Conservation (phyloP, 2,113 vertebrate genomes). For the Cololabis saira region DNA sequence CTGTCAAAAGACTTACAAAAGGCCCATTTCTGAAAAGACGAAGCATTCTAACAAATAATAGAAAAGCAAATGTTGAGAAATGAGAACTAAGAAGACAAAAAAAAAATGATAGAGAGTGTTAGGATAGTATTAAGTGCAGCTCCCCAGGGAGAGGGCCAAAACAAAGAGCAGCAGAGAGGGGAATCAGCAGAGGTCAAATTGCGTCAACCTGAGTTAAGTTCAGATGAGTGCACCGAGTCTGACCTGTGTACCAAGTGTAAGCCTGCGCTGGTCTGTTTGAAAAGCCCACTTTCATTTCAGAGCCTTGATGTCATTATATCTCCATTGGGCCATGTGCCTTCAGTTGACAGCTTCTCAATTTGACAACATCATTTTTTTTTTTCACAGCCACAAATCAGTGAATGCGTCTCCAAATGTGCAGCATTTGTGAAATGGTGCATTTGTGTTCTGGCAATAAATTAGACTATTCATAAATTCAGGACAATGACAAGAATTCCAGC, state of each 20-base stretch:
- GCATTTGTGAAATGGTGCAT: slow-evolving; percentile 55
- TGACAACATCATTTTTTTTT: slow-evolving; percentile 60
- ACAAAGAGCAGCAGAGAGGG: slow-evolving; percentile 69
- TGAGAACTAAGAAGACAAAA: slow-evolving; percentile 67
- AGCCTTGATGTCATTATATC: slow-evolving; percentile 72
- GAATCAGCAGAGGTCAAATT: slow-evolving; percentile 76
- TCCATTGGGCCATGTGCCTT: slow-evolving; percentile 75
- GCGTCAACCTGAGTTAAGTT: slow-evolving; percentile 83
- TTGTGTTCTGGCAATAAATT: slow-evolving; percentile 69
- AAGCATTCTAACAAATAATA: slow-evolving; percentile 66
- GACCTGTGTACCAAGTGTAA: slow-evolving; percentile 65
- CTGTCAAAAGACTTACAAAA: slow-evolving; percentile 68
- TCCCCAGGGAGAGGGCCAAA: slow-evolving; percentile 57
- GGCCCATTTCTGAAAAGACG: slow-evolving; percentile 56
- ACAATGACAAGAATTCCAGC: slow-evolving; percentile 65
- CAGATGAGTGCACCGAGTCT: slow-evolving; percentile 74
- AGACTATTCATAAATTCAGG: slow-evolving; percentile 58
- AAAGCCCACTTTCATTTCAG: slow-evolving; percentile 59
- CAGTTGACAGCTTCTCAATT: slow-evolving; percentile 68
- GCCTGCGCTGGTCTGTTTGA: slow-evolving; percentile 54
- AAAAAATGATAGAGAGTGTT: slow-evolving; percentile 62
- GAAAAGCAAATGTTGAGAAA: slow-evolving; percentile 80
- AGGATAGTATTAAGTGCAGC: slow-evolving; percentile 64
- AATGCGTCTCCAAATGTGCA: slow-evolving; percentile 51
- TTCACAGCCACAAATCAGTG: slow-evolving; percentile 48